Base-by-base conservation (phyloP, 2,888 invertebrate species). In the Chymomyza amoena region DNA sequence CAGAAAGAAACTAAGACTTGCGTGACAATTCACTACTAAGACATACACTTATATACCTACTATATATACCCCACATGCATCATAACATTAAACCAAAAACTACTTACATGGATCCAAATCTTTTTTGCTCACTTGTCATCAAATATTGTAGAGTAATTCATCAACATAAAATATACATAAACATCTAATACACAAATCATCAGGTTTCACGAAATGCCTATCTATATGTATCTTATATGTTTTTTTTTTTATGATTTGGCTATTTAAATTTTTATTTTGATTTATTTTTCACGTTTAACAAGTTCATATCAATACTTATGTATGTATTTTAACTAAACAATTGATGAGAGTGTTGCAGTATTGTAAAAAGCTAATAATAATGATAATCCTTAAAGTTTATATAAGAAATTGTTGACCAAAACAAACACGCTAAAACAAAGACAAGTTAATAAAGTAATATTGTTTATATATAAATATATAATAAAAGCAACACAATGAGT, bases 1-100 rank as follows among this genome's bases (percentile, higher is more conserved):
- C 54, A 68, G 64, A 61, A 64, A 71, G 51, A 67, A 63, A 66
- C 62, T 51, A 50, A 69, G 65, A 71, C 67, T 59, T 39, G 50
- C 71, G 61, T 63, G 54, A 54, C 54, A 18, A 15, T 54, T 54
- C 54, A 18, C 18, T 15, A 54, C 9, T 18, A n/a, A 54, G 15
- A 54, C 16, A 59, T 20, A n/a, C 59, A 69, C 52, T 13, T 28
- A 66, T 28, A 66, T 25, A 66, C 16, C 10, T 39, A 69, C 20
- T 18, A n/a, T 16, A 61, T 36, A 62, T 10, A 59, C 65, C 50
- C n/a, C 45, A 64, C 36, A 59, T n/a, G 28, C 59, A 62, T 57
- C 13, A 60, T 18, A 60, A 16, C 15, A 66, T 39, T 64, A 18
- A 64, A 28, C 61, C 61, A 39, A 64, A 68, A 64, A 65, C 59